Percentiles rank a stretch among this genome's conserved stretches.
These are phyloP conservation scores for Cydia fagiglandana DNA, from an alignment of 1,140 invertebrate species.

Conservation along the genomic window DNA sequence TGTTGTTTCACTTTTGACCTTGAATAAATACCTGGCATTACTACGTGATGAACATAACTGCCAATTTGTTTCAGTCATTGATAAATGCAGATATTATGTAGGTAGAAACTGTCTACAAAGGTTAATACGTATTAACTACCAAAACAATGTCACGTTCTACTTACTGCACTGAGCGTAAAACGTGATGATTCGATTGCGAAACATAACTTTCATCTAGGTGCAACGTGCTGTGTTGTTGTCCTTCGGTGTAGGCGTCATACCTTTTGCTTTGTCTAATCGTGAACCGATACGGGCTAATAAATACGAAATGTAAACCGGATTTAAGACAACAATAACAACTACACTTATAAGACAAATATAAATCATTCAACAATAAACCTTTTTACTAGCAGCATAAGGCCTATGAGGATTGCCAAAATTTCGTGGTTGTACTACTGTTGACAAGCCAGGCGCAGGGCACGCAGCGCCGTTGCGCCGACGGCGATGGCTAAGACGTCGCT, in stretches of 20 bases:
- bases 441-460: slow-evolving; percentile 39
- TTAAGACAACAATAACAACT: slow-evolving; percentile 51
- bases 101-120: slow-evolving; percentile 5
- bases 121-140: slow-evolving; percentile 14
- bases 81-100: background rate
- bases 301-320: slow-evolving; percentile 65
- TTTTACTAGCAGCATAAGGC: background rate
- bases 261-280: slow-evolving; percentile 1
- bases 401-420: background rate
- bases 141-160: slow-evolving; percentile 30
- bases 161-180: background rate
- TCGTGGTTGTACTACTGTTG: background rate
- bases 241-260: slow-evolving; percentile 9
- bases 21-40: slow-evolving; percentile 6
- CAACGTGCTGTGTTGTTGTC: slow-evolving; percentile 6
- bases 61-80: background rate
- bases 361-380: background rate
- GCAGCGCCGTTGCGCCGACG: slow-evolving; percentile 30
- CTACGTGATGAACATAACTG: slow-evolving; percentile 14
- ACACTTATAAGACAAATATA: slow-evolving; percentile 35
- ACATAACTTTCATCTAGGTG: slow-evolving; percentile 18
- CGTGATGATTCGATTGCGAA: slow-evolving; percentile 11
- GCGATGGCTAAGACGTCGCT: slow-evolving; percentile 1
- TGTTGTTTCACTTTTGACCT: background rate
- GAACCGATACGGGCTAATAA: slow-evolving; percentile 6